Base-by-base conservation (phyloP, 2,888 invertebrate species). In the Eustalomyia histrio region DNA sequence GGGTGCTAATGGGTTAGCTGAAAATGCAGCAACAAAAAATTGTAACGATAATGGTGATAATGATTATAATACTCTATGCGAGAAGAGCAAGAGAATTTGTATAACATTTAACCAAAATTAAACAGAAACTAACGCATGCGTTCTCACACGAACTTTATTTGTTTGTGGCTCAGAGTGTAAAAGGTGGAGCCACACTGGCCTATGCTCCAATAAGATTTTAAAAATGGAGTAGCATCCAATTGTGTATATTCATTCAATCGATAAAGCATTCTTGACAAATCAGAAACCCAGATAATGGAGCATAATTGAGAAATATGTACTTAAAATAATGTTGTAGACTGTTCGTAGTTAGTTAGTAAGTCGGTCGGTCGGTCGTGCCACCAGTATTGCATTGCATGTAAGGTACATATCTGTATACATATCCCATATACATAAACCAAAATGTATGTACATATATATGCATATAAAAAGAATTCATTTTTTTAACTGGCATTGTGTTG, bases 141-240 rank as follows among this genome's bases (percentile, higher is more conserved):
- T 61, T 63, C 7, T 16, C 14, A 17, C 55, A 10, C 57, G 39
- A 29, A 33, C 12, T 50, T 57, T 33, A 47, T 53, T 35, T 12
- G 10, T 21, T 39, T 69, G 52, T 69, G 21, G 7, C 47, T 24
- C n/a, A 39, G 24, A 47, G 17, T 39, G 18, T 61, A 81, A 68
- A 71, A 76, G 84, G 84, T 83, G 83, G 84, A 83, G 84, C 63
- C 50, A 4, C 55, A 17, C 84, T 24, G 29, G 29, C 7, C 29
- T 29, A 53, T 84, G 85, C 87, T 87, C 89, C 90, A 90, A 89
- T 90, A 84, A 87, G 85, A 89, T 85, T 87, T 86, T 84, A 87
- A 90, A 90, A 89, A 89, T 89, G 89, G 89, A 89, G 89, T 65
- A 63, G 53, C 21, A 73, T 72, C 47, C 73, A 78, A 53, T 68